phyloP scores from a whole-genome alignment of 2,113 vertebrate genomes.

The Cynoglossus semilaevis region DNA sequence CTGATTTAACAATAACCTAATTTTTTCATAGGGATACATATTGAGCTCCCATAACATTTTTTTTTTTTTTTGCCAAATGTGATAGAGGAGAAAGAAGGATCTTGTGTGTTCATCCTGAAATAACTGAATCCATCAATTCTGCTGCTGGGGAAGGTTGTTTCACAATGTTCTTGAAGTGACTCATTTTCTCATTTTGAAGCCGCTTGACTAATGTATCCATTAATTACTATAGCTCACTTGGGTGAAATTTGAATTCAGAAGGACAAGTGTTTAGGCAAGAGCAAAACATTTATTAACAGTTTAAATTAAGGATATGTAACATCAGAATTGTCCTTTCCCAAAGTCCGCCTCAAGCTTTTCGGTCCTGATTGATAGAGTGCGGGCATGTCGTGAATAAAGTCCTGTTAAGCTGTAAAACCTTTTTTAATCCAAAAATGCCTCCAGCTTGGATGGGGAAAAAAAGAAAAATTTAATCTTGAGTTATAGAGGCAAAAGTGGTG shows the following conservation, averaged over 20 bases:
- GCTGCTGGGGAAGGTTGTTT: slow-evolving; percentile 50
- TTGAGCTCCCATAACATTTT: too few species aligned
- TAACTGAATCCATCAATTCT: slow-evolving; percentile 57
- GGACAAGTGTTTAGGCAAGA: slow-evolving; percentile 44
- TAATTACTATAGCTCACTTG: slow-evolving; percentile 55
- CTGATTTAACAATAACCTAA: too few species aligned
- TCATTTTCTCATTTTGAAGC: slow-evolving; percentile 50
- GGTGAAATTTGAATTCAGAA: slow-evolving; percentile 50
- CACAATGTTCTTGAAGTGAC: slow-evolving; percentile 59
- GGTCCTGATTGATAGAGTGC: slow-evolving; percentile 15
- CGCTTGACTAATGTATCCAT: slow-evolving; percentile 59
- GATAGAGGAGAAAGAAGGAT: slow-evolving; percentile 42
- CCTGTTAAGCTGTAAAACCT: slow-evolving; percentile 31
- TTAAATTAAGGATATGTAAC: slow-evolving; percentile 45
- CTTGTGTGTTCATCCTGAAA: slow-evolving; percentile 50
- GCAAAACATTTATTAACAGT: slow-evolving; percentile 47
- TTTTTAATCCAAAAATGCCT: slow-evolving; percentile 45
- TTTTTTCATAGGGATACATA: too few species aligned
- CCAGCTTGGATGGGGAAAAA: slow-evolving; percentile 18
- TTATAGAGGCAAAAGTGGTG: slow-evolving; percentile 5
- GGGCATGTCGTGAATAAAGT: slow-evolving; percentile 27
- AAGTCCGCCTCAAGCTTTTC: slow-evolving; percentile 32
- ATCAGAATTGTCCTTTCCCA: slow-evolving; percentile 31
- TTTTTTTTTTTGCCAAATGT: slow-evolving; percentile 56
- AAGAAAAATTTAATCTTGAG: slow-evolving; percentile 10